Conservation (phyloP, 2,113 vertebrate species). For the Anser brachyrhynchus region DNA sequence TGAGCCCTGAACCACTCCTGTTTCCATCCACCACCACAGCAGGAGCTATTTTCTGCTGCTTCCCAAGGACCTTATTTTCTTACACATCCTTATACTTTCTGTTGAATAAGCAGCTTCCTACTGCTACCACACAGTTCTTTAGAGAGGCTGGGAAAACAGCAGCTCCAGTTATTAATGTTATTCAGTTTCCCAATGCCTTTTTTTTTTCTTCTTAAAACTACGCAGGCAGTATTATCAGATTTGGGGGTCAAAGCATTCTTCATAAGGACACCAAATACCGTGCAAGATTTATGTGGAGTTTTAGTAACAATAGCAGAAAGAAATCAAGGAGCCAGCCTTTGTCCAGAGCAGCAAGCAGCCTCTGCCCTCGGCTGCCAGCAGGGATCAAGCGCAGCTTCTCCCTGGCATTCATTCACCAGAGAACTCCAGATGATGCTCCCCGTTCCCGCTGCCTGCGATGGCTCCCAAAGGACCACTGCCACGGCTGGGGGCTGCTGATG, state of each 20-base stretch:
- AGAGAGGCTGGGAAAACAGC: not conserved
- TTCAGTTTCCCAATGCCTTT: not conserved
- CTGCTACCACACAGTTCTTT: not conserved
- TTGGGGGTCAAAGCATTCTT: not conserved
- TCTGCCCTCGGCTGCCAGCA: not conserved
- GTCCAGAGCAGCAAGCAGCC: not conserved
- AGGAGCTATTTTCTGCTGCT: not conserved
- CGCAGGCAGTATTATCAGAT: not conserved
- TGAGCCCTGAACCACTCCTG: not conserved
- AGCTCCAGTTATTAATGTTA: not conserved
- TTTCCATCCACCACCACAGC: not conserved
- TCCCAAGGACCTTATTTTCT: not conserved
- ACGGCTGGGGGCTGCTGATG: not conserved
- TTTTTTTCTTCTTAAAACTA: not conserved
- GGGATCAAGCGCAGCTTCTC: not conserved
- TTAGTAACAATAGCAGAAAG: slow-evolving; percentile 31
- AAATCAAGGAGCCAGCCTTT: slow-evolving; percentile 40
- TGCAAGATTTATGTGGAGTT: slow-evolving; percentile 22
- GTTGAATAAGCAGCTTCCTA: not conserved
- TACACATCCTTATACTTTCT: not conserved
- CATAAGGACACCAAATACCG: not conserved
- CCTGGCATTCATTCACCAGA: not conserved
- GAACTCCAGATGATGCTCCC: not conserved
- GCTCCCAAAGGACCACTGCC: not conserved
- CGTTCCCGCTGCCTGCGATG: not conserved